Evolutionary conservation across 1,140 invertebrate species (phyloP), one percentile per base, ranked within the genome.

Genomic region (Zaprionus camerounensis): DNA sequence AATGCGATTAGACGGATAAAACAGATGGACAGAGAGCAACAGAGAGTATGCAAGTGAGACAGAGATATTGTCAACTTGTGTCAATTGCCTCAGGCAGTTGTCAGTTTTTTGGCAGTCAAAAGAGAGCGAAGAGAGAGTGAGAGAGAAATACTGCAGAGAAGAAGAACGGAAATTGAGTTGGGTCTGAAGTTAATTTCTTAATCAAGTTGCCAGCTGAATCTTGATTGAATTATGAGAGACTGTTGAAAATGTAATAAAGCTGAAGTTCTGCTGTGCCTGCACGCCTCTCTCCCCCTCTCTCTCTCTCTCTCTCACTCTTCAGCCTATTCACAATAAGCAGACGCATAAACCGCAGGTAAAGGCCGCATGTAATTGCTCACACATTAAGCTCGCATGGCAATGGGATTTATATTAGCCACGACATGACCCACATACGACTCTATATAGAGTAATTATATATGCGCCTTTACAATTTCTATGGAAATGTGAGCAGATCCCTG

Each of bases 401-500:
- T 57, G 49, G 59, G 12, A 34, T 20, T 41, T 12, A 24, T 51
- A 51, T 46, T 17, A 46, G 41, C 49, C 22, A 49, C 20, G 41
- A 64, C 62, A 64, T 66, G 65, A 67, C 65, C 65, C 55, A 67
- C 55, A 67, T 58, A 34, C 3, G 6, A 41, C 0, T 17, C n/a
- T 49, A 51, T 44, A 61, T 22, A 13, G 22, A 6, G 15, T 41
- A 41, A n/a, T 41, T 49, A 51, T 51, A 56, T 55, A 55, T 44
- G n/a, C 41, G 41, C 41, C 38, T 41, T 66, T 44, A 15, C 3
- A 17, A 67, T 72, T 69, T 76, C 69, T 72, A 81, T 81, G 58
- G 69, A 71, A 68, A 75, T 75, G 51, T 53, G 56, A 31, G 44
- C 15, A 56, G 4, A 26, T 31, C 44, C 44, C 36, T 7, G 7